Evolutionary conservation across 2,113 vertebrate genomes (phyloP).

Genomic region (Brachypodius melanocephalos): DNA sequence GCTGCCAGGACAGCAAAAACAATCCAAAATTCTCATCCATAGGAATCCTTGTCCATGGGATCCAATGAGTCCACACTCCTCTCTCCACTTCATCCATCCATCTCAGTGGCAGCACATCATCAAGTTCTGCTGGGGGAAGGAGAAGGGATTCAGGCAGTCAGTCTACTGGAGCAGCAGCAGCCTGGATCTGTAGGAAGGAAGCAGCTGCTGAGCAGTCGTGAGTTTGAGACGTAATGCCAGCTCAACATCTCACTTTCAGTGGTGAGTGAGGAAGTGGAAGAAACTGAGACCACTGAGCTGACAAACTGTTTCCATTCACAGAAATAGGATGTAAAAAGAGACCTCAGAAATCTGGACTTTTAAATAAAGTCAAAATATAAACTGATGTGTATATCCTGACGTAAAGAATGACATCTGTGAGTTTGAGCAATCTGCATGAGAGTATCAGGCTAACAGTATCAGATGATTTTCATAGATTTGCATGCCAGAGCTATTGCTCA

Average conservation of each 20-base stretch:
- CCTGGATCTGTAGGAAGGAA: neutral
- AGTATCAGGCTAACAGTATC: neutral
- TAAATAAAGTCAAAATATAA: conserved; percentile 34
- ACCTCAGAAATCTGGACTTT: conserved; percentile 5
- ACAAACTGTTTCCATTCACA: neutral
- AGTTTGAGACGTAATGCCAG: neutral
- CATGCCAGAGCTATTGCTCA: conserved; percentile 34
- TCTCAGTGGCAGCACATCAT: neutral
- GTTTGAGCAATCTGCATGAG: conserved; percentile 9
- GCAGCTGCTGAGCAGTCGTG: neutral
- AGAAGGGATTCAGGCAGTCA: neutral
- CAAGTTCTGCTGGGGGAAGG: neutral
- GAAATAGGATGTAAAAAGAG: conserved; percentile 24
- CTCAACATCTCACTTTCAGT: neutral
- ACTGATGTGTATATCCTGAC: neutral
- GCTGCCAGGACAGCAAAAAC: neutral
- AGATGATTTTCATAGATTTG: conserved; percentile 35
- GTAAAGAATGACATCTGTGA: conserved; percentile 13
- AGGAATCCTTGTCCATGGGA: neutral
- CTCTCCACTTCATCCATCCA: neutral
- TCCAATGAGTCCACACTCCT: neutral
- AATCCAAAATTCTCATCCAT: neutral
- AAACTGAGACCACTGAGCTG: neutral
- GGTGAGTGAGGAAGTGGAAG: conserved; percentile 11
- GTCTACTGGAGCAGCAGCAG: neutral